phyloP scores from a whole-genome alignment of 2,113 vertebrate genomes.

The Motacilla alba region DNA sequence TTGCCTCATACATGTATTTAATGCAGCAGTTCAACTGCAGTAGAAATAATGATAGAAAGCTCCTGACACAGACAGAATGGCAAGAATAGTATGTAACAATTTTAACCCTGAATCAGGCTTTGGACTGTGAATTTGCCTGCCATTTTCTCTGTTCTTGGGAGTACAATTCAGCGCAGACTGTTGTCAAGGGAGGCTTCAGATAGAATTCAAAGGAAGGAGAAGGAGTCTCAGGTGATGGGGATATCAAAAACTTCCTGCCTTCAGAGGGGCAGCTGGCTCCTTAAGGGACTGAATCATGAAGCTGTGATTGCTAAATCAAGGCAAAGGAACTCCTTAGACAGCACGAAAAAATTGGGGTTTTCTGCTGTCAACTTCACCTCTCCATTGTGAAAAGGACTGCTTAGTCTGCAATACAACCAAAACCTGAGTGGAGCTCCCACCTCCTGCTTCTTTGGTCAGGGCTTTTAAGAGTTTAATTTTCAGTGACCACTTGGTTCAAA shows the following conservation, averaged over 20 bases:
- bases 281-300: neutral
- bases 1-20: neutral
- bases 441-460: neutral
- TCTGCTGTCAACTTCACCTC: neutral
- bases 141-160: neutral
- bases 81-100: neutral
- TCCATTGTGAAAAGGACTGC: neutral
- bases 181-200: neutral
- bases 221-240: neutral
- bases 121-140: neutral
- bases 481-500: neutral
- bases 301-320: neutral
- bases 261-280: neutral
- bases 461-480: neutral
- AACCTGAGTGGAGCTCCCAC: neutral
- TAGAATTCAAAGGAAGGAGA: neutral
- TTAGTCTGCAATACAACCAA: neutral
- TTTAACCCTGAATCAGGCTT: neutral
- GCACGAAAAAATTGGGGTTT: neutral
- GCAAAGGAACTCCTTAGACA: neutral
- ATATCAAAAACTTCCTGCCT: neutral
- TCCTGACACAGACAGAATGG: neutral
- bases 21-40: neutral
- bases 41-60: neutral
- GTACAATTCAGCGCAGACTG: neutral